Evolutionary conservation across 2,113 vertebrate genomes (phyloP), one percentile per base, ranked within the genome.

Genomic region (Nannobrachium achirus): DNA sequence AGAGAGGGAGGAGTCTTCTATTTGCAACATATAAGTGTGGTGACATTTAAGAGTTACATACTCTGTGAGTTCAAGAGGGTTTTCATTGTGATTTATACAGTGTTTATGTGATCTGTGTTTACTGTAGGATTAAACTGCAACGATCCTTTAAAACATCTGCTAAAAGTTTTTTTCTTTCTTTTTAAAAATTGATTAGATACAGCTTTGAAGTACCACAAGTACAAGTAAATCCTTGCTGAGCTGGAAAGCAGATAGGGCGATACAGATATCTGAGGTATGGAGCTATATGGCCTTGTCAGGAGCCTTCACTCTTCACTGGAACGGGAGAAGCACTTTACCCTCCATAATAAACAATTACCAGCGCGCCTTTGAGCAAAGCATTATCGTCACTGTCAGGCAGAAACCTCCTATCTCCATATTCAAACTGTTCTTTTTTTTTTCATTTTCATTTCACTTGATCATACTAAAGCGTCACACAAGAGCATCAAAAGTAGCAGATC

Each of bases 1-100:
- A 41, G 60, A 66, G 15, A 55, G 13, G 45, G 49, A 38, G 6
- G 49, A 77, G 49, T 74, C 80, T 80, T 70, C 74, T 53, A 73
- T 52, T 50, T 53, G 0, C 45, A 33, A 9, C 64, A 76, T 85
- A 52, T 85, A 84, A 67, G 45, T 60, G 63, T 80, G 67, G 69
- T 1, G 63, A 48, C 60, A 45, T 63, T 51, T 60, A 52, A 56
- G 80, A 78, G 76, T 82, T 66, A 71, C 69, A 78, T 55, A 58
- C 39, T 33, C 6, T 10, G 6, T 55, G 45, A 10, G 58, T 58
- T 64, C 57, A 56, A 60, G 66, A 42, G 13, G 14, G 7, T 16
- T 81, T 46, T 25, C 1, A 55, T 70, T 10, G 1, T 66, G 64
- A 76, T 83, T 79, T 67, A 70, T 56, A 48, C 10, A 19, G 53